A percentile compares a stretch with the other conserved stretches of the same genome.
Conservation (phyloP, 2,113 vertebrate genomes). For the Mus pahari region DNA sequence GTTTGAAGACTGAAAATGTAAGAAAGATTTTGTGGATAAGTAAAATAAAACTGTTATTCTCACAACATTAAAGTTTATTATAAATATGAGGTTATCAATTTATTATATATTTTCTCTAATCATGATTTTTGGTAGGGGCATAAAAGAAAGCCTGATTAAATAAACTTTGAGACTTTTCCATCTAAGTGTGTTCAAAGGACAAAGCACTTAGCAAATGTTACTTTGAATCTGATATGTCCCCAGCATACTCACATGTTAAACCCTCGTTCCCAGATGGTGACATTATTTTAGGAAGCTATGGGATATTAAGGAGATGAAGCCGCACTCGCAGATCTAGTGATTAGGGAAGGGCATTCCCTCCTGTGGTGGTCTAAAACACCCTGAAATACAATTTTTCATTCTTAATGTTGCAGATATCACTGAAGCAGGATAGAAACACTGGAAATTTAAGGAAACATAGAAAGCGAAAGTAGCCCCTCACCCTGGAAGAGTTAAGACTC, state of each 20-base stretch:
- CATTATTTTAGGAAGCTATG: not conserved
- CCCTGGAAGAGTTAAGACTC: not conserved
- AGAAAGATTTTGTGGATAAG: not conserved
- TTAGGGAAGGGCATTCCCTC: no score
- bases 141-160: constrained; percentile 9
- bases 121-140: not conserved
- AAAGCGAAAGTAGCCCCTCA: not conserved
- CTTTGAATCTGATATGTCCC: not conserved
- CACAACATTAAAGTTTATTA: not conserved
- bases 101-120: not conserved
- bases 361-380: not conserved
- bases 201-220: not conserved
- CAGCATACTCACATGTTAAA: not conserved
- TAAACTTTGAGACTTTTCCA: not conserved
- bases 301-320: not conserved
- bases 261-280: not conserved
- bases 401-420: no score
- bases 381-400: not conserved
- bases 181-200: not conserved
- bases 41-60: not conserved
- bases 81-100: not conserved
- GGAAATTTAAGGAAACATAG: no score
- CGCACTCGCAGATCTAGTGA: not conserved
- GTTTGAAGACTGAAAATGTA: not conserved
- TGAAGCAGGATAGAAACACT: not conserved